These are phyloP conservation scores for Syrmaticus mikado DNA, from an alignment of 2,113 vertebrate genomes.

Conservation along the genomic window DNA sequence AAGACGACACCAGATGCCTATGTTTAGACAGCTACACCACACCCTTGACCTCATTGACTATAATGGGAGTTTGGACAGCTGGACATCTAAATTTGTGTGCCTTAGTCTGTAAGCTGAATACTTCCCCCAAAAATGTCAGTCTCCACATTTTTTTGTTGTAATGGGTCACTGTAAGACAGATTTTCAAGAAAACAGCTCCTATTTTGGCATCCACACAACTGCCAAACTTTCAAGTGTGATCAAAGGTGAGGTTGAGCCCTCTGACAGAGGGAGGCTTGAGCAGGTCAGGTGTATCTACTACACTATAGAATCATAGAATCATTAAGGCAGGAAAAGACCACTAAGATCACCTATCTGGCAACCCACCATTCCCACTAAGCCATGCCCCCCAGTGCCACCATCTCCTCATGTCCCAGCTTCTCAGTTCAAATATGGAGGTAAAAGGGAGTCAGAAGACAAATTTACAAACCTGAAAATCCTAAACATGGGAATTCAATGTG, in stretches of 20 bases:
- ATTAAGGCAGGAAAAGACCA: too few species aligned
- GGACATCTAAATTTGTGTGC: neutral
- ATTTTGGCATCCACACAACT: neutral
- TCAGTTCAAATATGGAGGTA: neutral
- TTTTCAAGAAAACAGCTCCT: neutral
- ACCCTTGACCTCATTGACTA: neutral
- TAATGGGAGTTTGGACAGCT: neutral
- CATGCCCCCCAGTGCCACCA: too few species aligned
- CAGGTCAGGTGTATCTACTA: neutral
- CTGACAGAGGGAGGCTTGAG: accelerated
- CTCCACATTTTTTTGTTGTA: neutral
- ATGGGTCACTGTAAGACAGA: neutral
- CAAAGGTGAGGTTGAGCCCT: neutral
- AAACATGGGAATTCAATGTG: accelerated
- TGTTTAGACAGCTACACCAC: neutral
- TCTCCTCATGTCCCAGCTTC: neutral
- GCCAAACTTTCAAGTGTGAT: neutral
- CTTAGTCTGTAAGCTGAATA: neutral
- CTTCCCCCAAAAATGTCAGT: neutral
- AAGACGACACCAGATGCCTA: neutral
- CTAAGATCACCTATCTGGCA: too few species aligned
- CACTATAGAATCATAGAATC: too few species aligned
- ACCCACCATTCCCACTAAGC: too few species aligned
- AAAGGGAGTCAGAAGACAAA: neutral
- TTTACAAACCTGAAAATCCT: neutral